These are phyloP conservation scores for Reinhardtius hippoglossoides DNA, from an alignment of 2,113 vertebrate genomes.

Conservation along the genomic window DNA sequence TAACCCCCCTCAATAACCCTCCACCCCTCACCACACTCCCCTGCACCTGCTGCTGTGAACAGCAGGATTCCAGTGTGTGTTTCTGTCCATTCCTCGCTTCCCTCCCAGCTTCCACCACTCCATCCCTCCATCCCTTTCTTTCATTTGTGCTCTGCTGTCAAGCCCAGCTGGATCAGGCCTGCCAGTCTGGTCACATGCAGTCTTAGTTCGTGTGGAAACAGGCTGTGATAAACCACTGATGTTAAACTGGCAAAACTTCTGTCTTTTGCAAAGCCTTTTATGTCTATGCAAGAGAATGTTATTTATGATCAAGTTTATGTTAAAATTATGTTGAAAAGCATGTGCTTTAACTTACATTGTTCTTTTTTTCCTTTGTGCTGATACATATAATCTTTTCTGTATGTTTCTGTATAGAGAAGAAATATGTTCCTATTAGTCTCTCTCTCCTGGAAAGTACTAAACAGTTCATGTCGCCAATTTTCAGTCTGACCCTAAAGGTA, in stretches of 20 bases:
- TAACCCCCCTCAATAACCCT: neutral
- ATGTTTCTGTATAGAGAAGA: neutral
- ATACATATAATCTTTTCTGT: neutral
- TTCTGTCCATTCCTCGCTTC: constrained; percentile 71
- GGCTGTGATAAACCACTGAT: constrained; percentile 44
- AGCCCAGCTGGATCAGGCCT: constrained; percentile 78
- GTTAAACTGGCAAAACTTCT: constrained; percentile 29
- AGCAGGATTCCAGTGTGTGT: constrained; percentile 79
- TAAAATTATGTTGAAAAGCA: constrained; percentile 7
- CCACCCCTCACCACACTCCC: constrained; percentile 18
- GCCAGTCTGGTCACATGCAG: constrained; percentile 65
- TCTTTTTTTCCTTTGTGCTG: neutral
- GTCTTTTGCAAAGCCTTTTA: constrained; percentile 23
- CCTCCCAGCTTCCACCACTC: constrained; percentile 58
- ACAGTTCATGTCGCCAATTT: too few species aligned
- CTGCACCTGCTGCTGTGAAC: constrained; percentile 83
- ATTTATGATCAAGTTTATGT: neutral
- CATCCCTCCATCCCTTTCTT: constrained; percentile 74
- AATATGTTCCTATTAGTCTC: neutral
- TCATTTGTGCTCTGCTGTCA: constrained; percentile 78
- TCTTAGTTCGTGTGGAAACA: constrained; percentile 70
- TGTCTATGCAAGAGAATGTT: neutral
- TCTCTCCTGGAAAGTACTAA: too few species aligned
- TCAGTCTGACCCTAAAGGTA: too few species aligned
- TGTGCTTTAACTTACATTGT: neutral